Evolutionary conservation across 2,797 vertebrate genomes (phyloP).

Genomic region (Pangasius macronema): DNA sequence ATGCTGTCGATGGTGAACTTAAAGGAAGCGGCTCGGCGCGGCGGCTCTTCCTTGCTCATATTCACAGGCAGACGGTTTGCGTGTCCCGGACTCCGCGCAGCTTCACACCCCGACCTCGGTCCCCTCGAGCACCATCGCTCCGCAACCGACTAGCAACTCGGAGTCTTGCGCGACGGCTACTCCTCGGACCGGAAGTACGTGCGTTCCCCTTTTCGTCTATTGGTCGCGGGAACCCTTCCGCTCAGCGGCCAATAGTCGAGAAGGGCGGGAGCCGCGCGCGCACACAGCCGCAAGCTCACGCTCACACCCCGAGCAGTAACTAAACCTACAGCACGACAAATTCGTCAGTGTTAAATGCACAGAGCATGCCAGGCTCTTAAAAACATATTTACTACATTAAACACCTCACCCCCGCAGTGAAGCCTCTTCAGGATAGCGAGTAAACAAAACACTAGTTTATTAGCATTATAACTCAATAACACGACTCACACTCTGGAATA

Average conservation of each 20-base stretch:
- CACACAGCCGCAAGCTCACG: background rate
- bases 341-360: background rate
- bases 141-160: constrained; percentile 65
- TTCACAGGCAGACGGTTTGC: constrained; percentile 58
- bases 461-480: background rate
- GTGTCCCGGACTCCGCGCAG: constrained; percentile 22
- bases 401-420: background rate
- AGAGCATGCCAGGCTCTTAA: background rate
- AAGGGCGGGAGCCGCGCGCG: constrained; percentile 51
- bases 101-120: constrained; percentile 54
- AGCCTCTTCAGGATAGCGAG: no score
- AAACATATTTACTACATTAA: background rate
- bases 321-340: background rate
- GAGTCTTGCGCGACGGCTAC: constrained; percentile 57
- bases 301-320: background rate
- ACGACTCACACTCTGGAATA: background rate
- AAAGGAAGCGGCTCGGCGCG: constrained; percentile 77
- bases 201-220: constrained; percentile 61
- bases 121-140: constrained; percentile 73
- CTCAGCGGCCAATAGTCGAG: constrained; percentile 66
- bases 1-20: constrained; percentile 84
- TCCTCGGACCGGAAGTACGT: constrained; percentile 66
- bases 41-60: constrained; percentile 80
- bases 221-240: constrained; percentile 63
- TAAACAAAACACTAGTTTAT: background rate